Evolutionary conservation across 1,140 invertebrate genomes (phyloP).

Genomic region (Sycophila sp.): DNA sequence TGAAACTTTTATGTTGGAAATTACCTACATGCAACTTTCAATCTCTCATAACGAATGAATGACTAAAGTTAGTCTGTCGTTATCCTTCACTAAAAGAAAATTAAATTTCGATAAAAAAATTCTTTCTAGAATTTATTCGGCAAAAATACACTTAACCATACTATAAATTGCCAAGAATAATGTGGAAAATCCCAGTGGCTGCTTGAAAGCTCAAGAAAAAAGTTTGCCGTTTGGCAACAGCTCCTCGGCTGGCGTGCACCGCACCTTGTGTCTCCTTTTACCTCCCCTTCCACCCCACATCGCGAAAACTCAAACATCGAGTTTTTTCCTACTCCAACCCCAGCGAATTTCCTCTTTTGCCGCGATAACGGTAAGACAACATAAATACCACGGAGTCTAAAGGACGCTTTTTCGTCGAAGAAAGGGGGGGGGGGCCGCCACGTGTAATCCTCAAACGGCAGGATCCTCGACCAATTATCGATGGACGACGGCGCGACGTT

Average conservation of each 20-base stretch:
- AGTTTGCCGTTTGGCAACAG: slow-evolving; percentile 1
- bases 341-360: neutral
- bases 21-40: no score
- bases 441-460: slow-evolving; percentile 63
- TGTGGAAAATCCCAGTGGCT: neutral
- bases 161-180: neutral
- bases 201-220: neutral
- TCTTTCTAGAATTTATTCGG: no score
- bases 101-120: no score
- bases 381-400: slow-evolving; percentile 51
- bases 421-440: neutral
- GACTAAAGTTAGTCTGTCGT: no score
- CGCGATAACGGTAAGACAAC: slow-evolving; percentile 45
- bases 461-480: slow-evolving; percentile 66
- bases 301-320: neutral
- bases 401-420: slow-evolving; percentile 45
- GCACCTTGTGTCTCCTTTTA: neutral
- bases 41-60: no score
- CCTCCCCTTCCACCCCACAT: neutral
- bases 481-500: slow-evolving; percentile 54
- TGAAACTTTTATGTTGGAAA: no score
- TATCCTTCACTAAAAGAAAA: no score
- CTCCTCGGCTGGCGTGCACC: neutral
- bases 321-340: neutral
- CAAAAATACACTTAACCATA: no score